phyloP scores from a whole-genome alignment of 2,888 invertebrate species.

The Hydriomena furcata region DNA sequence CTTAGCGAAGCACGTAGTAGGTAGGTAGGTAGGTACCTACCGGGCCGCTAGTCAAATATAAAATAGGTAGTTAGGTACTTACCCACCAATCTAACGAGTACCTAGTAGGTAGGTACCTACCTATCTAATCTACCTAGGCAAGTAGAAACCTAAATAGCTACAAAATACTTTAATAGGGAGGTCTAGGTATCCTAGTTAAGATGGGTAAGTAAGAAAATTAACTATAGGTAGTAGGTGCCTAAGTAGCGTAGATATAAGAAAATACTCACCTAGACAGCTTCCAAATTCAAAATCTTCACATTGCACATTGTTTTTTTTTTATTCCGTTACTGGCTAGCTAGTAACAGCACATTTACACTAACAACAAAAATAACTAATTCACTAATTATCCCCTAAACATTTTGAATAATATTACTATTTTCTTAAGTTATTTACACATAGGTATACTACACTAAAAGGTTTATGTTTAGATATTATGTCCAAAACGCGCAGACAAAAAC shows the following conservation, averaged over 20 bases:
- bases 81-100: too few species aligned
- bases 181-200: too few species aligned
- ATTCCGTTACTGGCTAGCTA: not conserved
- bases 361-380: constrained; percentile 2
- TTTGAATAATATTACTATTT: too few species aligned
- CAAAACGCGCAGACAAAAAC: not conserved
- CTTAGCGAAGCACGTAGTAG: too few species aligned
- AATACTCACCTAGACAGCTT: constrained; percentile 16
- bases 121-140: not conserved
- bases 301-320: constrained; percentile 11
- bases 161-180: too few species aligned
- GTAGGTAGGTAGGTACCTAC: too few species aligned
- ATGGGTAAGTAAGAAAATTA: too few species aligned
- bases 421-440: too few species aligned
- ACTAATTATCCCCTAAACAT: too few species aligned
- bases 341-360: not conserved
- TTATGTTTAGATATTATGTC: not conserved
- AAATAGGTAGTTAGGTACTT: not conserved
- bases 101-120: constrained; percentile 8
- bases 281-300: constrained; percentile 17
- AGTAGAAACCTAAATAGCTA: too few species aligned
- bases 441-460: not conserved
- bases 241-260: not conserved
- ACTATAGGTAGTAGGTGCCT: too few species aligned
- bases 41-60: too few species aligned